A percentile compares a stretch with the other conserved stretches of the same genome.
Conservation (phyloP, 2,113 vertebrate species). For the Cyanoramphus novaezelandiae region DNA sequence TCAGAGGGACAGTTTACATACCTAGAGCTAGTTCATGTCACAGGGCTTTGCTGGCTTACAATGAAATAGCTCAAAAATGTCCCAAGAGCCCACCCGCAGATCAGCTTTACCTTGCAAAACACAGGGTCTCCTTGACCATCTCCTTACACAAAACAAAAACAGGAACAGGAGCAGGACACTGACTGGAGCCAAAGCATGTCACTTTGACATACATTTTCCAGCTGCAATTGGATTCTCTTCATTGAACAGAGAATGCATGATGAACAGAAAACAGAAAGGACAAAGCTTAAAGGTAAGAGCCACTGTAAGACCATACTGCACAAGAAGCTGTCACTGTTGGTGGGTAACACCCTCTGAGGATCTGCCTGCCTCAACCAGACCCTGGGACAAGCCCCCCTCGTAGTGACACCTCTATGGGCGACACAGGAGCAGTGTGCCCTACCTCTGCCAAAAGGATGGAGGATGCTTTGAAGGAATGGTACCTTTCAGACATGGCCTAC, state of each 20-base stretch:
- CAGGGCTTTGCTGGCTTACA: not conserved
- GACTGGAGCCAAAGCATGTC: not conserved
- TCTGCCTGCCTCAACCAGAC: not conserved
- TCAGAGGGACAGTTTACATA: not conserved
- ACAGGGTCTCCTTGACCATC: not conserved
- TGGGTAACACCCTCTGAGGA: not conserved
- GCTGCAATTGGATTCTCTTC: not conserved
- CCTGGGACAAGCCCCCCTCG: not conserved
- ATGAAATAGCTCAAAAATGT: not conserved
- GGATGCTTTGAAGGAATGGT: not conserved
- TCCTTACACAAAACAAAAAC: not conserved
- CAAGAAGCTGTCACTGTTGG: not conserved
- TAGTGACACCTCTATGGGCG: not conserved
- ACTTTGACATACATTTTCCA: not conserved
- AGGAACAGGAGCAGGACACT: not conserved
- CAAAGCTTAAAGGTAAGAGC: not conserved
- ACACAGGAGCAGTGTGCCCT: not conserved
- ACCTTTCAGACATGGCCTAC: fast-evolving
- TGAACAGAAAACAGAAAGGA: not conserved
- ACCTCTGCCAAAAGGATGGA: not conserved
- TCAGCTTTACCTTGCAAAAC: not conserved
- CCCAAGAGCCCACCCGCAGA: not conserved
- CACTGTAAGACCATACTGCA: not conserved
- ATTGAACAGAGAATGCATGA: not conserved
- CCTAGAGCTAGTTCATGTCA: not conserved